Conservation (phyloP, 1,140 invertebrate species). For the Stenopsyche tienmushanensis region DNA sequence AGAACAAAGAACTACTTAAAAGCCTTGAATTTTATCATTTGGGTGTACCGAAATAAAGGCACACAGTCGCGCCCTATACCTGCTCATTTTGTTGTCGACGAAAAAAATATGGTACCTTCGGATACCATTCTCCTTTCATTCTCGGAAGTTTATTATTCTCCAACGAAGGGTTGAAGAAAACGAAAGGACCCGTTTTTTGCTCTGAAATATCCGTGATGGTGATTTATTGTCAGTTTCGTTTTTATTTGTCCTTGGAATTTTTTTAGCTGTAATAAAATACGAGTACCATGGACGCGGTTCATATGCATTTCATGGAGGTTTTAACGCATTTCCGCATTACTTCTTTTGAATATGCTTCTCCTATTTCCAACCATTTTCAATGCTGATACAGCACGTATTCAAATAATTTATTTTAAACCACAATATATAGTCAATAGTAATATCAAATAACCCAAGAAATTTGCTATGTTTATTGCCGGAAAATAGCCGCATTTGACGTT, state of each 20-base stretch:
- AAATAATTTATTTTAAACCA: too few species aligned
- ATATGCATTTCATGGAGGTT: too few species aligned
- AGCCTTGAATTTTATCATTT: too few species aligned
- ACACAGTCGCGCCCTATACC: neutral
- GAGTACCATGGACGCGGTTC: neutral
- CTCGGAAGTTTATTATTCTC: conserved; percentile 10
- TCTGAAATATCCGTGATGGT: conserved; percentile 5
- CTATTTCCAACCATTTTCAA: too few species aligned
- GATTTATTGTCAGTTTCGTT: conserved; percentile 38
- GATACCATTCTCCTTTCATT: neutral
- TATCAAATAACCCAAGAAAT: too few species aligned
- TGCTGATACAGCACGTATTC: neutral
- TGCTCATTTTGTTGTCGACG: neutral
- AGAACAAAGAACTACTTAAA: too few species aligned
- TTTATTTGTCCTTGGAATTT: conserved; percentile 37
- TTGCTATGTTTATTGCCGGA: too few species aligned
- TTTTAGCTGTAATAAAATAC: neutral
- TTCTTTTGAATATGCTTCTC: too few species aligned
- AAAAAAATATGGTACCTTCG: conserved; percentile 10
- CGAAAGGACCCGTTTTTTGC: conserved; percentile 26
- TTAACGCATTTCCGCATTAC: neutral
- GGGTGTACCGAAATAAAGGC: neutral
- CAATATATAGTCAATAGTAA: too few species aligned
- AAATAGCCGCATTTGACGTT: too few species aligned
- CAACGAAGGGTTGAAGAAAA: conserved; percentile 36